Base-by-base conservation (phyloP, 2,888 invertebrate species). In the Andrena minutula region DNA sequence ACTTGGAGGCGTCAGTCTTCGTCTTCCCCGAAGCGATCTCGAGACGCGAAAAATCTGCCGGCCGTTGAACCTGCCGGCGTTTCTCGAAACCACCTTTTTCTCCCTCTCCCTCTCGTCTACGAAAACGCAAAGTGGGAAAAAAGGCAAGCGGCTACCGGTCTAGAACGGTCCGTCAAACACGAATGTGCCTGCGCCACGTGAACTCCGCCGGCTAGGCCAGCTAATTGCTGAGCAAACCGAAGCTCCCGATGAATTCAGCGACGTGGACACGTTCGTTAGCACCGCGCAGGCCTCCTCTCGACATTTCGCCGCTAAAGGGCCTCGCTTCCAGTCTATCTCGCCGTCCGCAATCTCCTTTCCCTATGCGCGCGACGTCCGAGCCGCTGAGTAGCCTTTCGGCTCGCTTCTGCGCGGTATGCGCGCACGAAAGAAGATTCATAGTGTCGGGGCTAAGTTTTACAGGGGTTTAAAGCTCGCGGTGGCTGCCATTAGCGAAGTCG, bases 141-240 rank as follows among this genome's bases (percentile, higher is more conserved):
- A 60, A 49, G n/a, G 65, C 63, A 16, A 23, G 26, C 26, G 10
- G 23, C 65, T 26, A 26, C 28, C 35, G 49, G 72, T 58, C 53
- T 71, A 63, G 73, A 53, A 77, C 65, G 79, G 63, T 73, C 68
- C 56, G 82, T 75, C 66, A 76, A 79, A 85, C 75, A 78, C 79
- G 73, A 82, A 76, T 72, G 75, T 47, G 72, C 78, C 41, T 1
- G 41, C 71, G 23, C 64, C 58, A 56, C 70, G 65, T 70, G 61
- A 75, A 81, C 82, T 72, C 78, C 65, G 69, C 26, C 35, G 78
- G 80, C 86, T 74, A 69, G 73, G 72, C 70, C 77, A 65, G 85
- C 89, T 91, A 91, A 91, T 91, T 91, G 87, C 89, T 91, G 82
- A 83, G 87, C 81, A 91, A 91, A 91, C 89, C 77, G 26, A 65